Evolutionary conservation across 2,113 vertebrate genomes (phyloP).

Genomic region (Notechis scutatus): DNA sequence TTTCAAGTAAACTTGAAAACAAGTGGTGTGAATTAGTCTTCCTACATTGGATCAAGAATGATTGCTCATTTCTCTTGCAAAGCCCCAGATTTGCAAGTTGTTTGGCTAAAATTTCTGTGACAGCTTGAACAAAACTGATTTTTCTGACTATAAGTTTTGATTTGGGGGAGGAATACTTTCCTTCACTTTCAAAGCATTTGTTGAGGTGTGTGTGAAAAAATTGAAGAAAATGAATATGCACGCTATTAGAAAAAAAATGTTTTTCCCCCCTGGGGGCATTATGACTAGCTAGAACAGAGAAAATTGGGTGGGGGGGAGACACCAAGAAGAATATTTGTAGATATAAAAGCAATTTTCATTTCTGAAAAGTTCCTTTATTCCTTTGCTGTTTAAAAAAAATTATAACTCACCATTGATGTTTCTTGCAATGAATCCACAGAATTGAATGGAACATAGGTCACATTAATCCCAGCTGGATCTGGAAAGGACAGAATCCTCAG

Average conservation of each 20-base stretch:
- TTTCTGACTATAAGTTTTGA: conserved; percentile 36
- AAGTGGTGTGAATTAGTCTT: conserved; percentile 67
- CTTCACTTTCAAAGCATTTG: neutral
- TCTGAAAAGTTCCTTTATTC: neutral
- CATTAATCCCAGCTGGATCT: neutral
- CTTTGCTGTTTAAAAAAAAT: neutral
- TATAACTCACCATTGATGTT: neutral
- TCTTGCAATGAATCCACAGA: neutral
- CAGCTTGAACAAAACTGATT: conserved; percentile 50
- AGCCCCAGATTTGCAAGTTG: conserved; percentile 46
- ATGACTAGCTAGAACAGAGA: neutral
- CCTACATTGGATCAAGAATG: conserved; percentile 43
- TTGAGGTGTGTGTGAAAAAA: neutral
- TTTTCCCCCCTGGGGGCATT: neutral
- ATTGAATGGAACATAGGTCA: neutral
- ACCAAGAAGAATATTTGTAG: neutral
- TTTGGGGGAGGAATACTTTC: neutral
- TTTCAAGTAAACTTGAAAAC: conserved; percentile 61
- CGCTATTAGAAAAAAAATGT: neutral
- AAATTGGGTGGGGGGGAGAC: neutral
- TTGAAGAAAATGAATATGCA: neutral
- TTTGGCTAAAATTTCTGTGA: conserved; percentile 56
- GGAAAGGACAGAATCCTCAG: neutral
- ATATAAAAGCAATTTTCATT: neutral
- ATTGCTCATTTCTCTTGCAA: conserved; percentile 54